A percentile compares a stretch with the other conserved stretches of the same genome.
Conservation (phyloP, 2,113 vertebrate genomes). For the Nothobranchius furzeri region DNA sequence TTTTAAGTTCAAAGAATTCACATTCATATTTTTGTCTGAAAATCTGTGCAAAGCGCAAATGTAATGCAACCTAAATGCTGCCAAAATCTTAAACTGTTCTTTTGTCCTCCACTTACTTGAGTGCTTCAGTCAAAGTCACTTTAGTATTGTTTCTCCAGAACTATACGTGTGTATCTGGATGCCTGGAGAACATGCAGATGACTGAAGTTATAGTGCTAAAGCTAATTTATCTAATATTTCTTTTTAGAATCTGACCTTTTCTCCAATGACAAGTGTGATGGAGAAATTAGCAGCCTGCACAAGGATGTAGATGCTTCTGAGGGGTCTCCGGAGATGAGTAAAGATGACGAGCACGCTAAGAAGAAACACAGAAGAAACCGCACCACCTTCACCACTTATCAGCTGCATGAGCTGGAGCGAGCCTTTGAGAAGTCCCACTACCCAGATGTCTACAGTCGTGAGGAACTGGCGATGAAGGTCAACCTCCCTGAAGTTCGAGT, state of each 20-base stretch:
- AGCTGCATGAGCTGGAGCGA: constrained; percentile 90
- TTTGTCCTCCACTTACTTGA: not conserved
- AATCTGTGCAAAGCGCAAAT: too few relatives aligned
- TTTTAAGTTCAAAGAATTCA: too few relatives aligned
- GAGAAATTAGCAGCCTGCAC: constrained; percentile 74
- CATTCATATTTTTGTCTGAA: too few relatives aligned
- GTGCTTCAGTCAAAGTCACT: not conserved
- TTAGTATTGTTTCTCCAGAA: not conserved
- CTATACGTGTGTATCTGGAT: too few relatives aligned
- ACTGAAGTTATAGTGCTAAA: too few relatives aligned
- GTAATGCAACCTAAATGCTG: not conserved
- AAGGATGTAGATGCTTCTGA: constrained; percentile 65
- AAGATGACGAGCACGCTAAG: constrained; percentile 85
- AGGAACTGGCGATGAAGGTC: constrained; percentile 92
- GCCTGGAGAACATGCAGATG: too few relatives aligned
- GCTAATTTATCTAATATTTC: not conserved
- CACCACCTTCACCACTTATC: constrained; percentile 92
- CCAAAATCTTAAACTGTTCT: not conserved
- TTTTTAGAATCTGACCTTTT: constrained; percentile 79
- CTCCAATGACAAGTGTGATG: constrained; percentile 82
- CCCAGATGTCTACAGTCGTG: constrained; percentile 89
- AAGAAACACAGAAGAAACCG: constrained; percentile 91
- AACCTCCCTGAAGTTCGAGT: constrained; percentile 91
- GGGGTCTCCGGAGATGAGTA: constrained; percentile 59
- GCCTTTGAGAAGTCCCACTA: constrained; percentile 94